Base-by-base conservation (phyloP, 2,888 invertebrate genomes). In the Netelia melanura region DNA sequence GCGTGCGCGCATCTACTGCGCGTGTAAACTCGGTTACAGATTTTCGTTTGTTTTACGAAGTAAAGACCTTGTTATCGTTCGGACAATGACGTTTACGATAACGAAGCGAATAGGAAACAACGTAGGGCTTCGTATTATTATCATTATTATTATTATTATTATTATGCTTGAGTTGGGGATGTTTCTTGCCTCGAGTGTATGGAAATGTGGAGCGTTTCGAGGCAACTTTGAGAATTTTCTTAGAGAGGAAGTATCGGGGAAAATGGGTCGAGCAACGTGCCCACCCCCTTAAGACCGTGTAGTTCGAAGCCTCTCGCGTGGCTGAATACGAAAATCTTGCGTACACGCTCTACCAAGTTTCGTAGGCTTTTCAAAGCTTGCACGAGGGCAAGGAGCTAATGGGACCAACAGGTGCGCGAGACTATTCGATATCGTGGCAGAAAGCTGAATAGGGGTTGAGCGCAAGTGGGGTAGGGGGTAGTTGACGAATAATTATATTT, bases 341-440 rank as follows among this genome's bases (percentile, higher is more conserved):
- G 48, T 48, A 48, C 48, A 48, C 14, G 48, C 14, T 48, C 3
- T 38, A 14, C 10, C 48, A 61, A 68, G 56, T 77, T 61, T 44
- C 52, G 56, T 23, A 48, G 44, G 21, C 67, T 65, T 67, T 65
- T 56, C 67, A 30, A 43, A 67, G 77, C 58, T 77, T 67, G 8
- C 11, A n/a, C 21, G 21, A 17, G 11, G 62, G 30, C 30, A 23
- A 14, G 25, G 9, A 25, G 21, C 48, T 67, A 68, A 44, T 58
- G 1, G 23, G 65, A 43, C 77, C 77, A 77, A 77, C 77, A 67
- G 77, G 67, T 77, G 77, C 43, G 54, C 54, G 2, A 23, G 44
- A 44, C 44, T 44, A 67, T 44, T 21, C 44, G 9, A 21, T 38
- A 38, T 38, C 21, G 44, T 11, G 67, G 21, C 23, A 10, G 44